Base-by-base conservation (phyloP, 2,113 vertebrate species). In the Verasper variegatus region DNA sequence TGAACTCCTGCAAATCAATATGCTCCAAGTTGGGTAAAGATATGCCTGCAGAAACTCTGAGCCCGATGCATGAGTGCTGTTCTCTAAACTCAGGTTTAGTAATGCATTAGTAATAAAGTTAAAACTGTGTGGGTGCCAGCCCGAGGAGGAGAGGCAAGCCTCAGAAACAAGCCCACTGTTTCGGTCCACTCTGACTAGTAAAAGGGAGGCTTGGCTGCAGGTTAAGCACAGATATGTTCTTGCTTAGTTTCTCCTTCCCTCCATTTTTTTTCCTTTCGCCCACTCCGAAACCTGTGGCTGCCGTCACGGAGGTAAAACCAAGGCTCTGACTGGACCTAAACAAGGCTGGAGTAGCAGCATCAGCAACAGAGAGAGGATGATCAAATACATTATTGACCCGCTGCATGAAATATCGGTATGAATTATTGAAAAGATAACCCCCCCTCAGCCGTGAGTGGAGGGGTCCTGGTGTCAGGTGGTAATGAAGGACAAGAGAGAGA, bases 351-450 rank as follows among this genome's bases (percentile, higher is more conserved):
- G 61, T 31, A 23, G 57, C 45, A 76, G 37, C 60, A 62, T 10
- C 60, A 64, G 84, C 40, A 80, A 74, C 80, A 67, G 40, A 84
- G 74, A 66, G 65, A 23, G 73, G 58, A 82, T 72, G 89, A 92
- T 89, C 80, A 76, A 76, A 91, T 89, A 76, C 83, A 91, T 89
- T 90, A 94, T 92, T 90, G 90, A 93, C 89, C 82, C 17, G 21
- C 82, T 56, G 80, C 71, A 81, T 91, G 76, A 89, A 91, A 86
- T 86, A 88, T 82, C 12, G 47, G 42, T 81, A 68, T 91, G 67
- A 89, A 91, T 91, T 90, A 92, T 91, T 86, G 85, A 91, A 71
- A 49, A 76, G 58, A 87, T 81, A 71, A 81, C n/a, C 21, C 54
- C 81, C 84, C 79, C 82, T 82, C 35, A 67, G 60, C 68, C 56